Base-by-base conservation (phyloP, 2,113 vertebrate genomes). In the Junco hyemalis region DNA sequence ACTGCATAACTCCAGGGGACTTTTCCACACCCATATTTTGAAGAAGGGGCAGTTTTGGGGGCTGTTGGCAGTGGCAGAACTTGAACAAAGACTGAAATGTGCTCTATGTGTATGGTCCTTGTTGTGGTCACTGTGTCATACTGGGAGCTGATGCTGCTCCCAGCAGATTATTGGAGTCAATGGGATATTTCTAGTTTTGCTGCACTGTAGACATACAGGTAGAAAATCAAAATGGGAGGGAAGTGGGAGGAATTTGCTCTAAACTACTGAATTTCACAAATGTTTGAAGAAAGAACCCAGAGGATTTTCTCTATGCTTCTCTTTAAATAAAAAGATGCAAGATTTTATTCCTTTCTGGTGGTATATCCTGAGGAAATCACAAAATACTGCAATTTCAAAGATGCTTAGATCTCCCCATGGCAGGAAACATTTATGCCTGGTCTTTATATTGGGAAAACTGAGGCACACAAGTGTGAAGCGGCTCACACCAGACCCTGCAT, bases 121-220 rank as follows among this genome's bases (percentile, higher is more conserved):
- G 0, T 2, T n/a, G 69, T 31, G 18, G n/a, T 68, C 70, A 44
- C 33, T 45, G 33, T 2, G 3, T 26, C 22, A 14, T 13, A n/a
- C 6, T 29, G 47, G 77, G 69, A 68, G 50, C 15, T 57, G 31
- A 6, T 0, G 3, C 56, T 44, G 14, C 53, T 89, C 38, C 60
- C 51, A 53, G 47, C 8, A 19, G 0, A 1, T 68, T 48, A 12
- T 1, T 31, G 50, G 44, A 42, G 42, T 16, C 74, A 60, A 5
- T 12, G 17, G 48, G 22, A 15, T 78, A 18, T 51, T 76, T 79
- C 54, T 63, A 65, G 22, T 80, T 80, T 50, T 66, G 26, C 73
- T 91, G 57, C 44, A 38, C 22, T 18, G 24, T 8, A 56, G 48
- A 84, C 29, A 31, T 29, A 48, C 66, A 91, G n/a, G 44, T 54